Evolutionary conservation across 2,888 invertebrate species (phyloP), one percentile per base, ranked within the genome.

Genomic region (Gymnoscelis rufifasciata): DNA sequence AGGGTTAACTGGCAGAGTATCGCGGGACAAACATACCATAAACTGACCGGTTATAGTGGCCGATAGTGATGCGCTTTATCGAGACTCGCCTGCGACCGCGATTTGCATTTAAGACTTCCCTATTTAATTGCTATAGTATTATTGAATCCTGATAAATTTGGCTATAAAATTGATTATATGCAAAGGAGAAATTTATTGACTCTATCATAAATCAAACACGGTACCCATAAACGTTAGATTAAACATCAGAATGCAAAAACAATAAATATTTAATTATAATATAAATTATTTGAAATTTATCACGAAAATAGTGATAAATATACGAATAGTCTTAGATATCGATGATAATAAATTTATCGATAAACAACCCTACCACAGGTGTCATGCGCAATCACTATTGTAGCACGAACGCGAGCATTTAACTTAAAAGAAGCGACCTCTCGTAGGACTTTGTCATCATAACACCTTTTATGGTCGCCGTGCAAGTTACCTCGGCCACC

Each of bases 1-100:
- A 86, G 86, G 86, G 86, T 84, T 84, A 86, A 88, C 86, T 83
- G 86, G 79, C 76, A 78, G 74, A 68, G 81, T 82, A 81, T 79
- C 81, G 78, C 74, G 69, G 78, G 76, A 83, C 83, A 83, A 83
- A 84, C 87, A 83, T 82, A 84, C 78, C 83, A 82, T 84, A 84
- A 86, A 84, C 72, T 80, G 83, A 73, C 82, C 82, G 79, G 82
- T 83, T 79, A 69, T 74, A 73, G 75, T 64, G 68, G 70, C 56
- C 61, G 63, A 57, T 81, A 83, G 84, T 70, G 83, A 59, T 64
- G 81, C 51, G 65, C 54, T 44, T 56, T 57, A 59, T 68, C 71
- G 71, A 68, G 64, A 58, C 48, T 58, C 36, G 47, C 41, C 40
- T 37, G 56, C 30, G 37, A 38, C 13, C 19, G 5, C 14, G 27